Evolutionary conservation across 2,113 vertebrate species (phyloP).

Genomic region (Lontra canadensis): DNA sequence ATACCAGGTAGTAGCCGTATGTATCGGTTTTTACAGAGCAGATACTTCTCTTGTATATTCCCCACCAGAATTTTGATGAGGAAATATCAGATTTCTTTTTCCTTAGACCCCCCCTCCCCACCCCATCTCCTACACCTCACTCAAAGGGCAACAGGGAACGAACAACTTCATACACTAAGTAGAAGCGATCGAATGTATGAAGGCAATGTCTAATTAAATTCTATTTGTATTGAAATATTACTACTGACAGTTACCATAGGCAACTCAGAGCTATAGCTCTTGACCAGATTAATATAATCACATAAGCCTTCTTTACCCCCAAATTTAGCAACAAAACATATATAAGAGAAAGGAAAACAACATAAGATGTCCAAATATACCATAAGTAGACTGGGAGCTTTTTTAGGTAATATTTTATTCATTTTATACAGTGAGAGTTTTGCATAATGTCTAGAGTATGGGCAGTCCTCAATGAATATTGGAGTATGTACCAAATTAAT

Average conservation of each 20-base stretch:
- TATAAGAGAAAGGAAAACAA: neutral
- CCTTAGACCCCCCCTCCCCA: neutral
- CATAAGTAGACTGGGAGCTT: neutral
- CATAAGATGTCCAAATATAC: neutral
- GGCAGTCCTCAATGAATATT: neutral
- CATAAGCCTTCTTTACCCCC: neutral
- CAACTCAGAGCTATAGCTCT: neutral
- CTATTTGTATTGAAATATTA: neutral
- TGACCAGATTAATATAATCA: neutral
- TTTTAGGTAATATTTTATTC: neutral
- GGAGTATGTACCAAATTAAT: neutral
- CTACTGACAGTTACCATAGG: neutral
- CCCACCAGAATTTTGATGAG: neutral
- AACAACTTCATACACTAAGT: neutral
- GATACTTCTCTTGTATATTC: neutral
- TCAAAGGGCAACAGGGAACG: neutral
- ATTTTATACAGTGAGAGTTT: neutral
- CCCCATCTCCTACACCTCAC: neutral
- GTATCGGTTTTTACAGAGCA: neutral
- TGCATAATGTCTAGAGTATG: neutral
- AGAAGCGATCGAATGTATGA: neutral
- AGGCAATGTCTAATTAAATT: neutral
- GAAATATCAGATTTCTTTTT: neutral
- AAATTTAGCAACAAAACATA: conserved; percentile 3
- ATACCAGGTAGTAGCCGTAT: neutral